Percentiles rank a stretch among this genome's conserved stretches.
Evolutionary conservation across 2,888 invertebrate species (phyloP).

Genomic region (Boloria euphrosyne): DNA sequence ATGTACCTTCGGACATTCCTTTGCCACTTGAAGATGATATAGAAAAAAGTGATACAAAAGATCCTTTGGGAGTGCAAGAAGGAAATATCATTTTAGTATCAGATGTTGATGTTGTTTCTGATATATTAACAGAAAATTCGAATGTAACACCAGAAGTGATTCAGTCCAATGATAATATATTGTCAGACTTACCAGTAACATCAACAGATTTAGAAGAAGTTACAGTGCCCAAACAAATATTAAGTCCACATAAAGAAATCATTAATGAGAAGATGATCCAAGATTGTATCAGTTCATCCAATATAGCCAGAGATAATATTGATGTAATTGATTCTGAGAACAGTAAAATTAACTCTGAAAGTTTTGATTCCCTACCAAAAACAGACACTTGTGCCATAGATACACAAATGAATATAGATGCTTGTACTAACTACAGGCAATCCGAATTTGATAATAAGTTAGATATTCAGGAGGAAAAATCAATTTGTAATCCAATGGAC

Average conservation of each 20-base stretch:
- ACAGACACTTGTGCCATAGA: no score
- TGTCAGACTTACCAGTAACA: no score
- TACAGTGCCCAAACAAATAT: neutral
- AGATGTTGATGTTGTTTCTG: neutral
- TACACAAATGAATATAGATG: no score
- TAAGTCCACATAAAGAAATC: no score
- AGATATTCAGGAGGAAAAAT: no score
- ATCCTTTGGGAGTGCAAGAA: neutral
- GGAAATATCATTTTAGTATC: neutral
- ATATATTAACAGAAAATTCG: neutral
- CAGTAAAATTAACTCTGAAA: no score
- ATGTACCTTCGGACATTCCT: conserved; percentile 27
- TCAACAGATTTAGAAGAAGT: neutral
- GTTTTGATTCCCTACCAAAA: no score
- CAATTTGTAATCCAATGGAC: no score
- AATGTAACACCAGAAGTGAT: conserved; percentile 2
- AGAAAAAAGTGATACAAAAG: conserved; percentile 20
- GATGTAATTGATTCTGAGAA: no score
- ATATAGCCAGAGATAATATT: neutral
- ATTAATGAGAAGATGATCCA: neutral
- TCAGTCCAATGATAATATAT: neutral
- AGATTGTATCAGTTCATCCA: neutral
- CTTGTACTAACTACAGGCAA: neutral
- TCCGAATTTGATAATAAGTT: neutral
- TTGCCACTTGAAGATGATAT: conserved; percentile 29